A percentile compares a stretch with the other conserved stretches of the same genome.
Evolutionary conservation across 2,113 vertebrate species (phyloP).

Genomic region (Poeciliopsis turrubarensis): DNA sequence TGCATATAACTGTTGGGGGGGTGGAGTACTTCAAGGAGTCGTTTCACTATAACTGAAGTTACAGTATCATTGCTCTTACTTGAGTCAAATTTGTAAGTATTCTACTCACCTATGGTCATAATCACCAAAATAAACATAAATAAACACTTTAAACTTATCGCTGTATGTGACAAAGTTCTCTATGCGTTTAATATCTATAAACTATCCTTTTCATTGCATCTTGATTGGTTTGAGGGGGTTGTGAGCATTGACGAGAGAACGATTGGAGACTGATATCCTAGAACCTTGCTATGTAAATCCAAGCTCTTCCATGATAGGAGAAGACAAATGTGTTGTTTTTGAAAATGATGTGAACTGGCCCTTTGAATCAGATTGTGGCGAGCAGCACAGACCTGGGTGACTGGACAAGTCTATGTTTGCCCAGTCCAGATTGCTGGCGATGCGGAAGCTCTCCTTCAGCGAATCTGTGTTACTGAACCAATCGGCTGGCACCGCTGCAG

Average conservation of each 20-base stretch:
- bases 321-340: no score
- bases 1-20: no score
- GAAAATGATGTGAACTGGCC: not conserved
- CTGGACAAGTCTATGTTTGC: slow-evolving; percentile 93
- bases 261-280: not conserved
- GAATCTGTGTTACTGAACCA: slow-evolving; percentile 94
- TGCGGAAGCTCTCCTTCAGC: slow-evolving; percentile 95
- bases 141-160: no score
- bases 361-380: slow-evolving; percentile 2
- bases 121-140: no score
- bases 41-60: no score
- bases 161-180: no score
- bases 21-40: no score
- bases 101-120: no score
- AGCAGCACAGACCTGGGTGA: slow-evolving; percentile 87
- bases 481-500: slow-evolving; percentile 87
- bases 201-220: not conserved
- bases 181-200: no score
- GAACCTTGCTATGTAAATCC: not conserved
- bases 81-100: no score
- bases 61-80: no score
- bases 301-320: no score
- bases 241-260: not conserved
- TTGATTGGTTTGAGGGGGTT: not conserved
- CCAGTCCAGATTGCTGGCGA: slow-evolving; percentile 94